These are phyloP conservation scores for Malthinus flaveolus DNA, from an alignment of 2,888 invertebrate genomes.

Conservation along the genomic window DNA sequence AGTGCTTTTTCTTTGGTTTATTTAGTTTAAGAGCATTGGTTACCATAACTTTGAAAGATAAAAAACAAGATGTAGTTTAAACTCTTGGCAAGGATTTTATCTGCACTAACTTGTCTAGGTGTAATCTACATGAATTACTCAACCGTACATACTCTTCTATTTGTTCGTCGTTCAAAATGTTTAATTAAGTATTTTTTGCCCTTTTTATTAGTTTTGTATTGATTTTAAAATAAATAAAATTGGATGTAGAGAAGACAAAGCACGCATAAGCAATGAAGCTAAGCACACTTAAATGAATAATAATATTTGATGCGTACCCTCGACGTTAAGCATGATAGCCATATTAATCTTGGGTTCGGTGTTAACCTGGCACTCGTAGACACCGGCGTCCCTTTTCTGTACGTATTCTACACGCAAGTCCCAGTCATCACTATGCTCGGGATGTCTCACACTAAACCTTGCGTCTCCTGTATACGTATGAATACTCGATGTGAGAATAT, in stretches of 20 bases:
- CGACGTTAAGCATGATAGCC: slow-evolving; percentile 77
- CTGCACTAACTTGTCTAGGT: neutral
- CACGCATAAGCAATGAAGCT: neutral
- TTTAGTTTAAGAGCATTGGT: too few relatives aligned
- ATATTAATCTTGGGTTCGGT: slow-evolving; percentile 88
- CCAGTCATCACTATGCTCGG: slow-evolving; percentile 85
- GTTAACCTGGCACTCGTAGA: slow-evolving; percentile 89
- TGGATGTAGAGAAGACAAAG: neutral
- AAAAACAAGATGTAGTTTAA: neutral
- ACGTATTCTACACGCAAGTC: slow-evolving; percentile 82
- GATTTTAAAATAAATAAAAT: neutral
- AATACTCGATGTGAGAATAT: slow-evolving; percentile 82
- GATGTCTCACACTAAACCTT: slow-evolving; percentile 82
- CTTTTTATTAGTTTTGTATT: too few relatives aligned
- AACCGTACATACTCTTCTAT: neutral
- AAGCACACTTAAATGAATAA: slow-evolving; percentile 9
- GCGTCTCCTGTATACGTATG: slow-evolving; percentile 88
- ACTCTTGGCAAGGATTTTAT: slow-evolving; percentile 6
- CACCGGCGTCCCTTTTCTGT: slow-evolving; percentile 80
- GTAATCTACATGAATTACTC: slow-evolving; percentile 2
- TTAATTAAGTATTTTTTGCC: too few relatives aligned
- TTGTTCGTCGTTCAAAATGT: too few relatives aligned
- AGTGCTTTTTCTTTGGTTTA: too few relatives aligned
- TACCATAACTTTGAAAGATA: too few relatives aligned
- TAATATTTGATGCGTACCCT: slow-evolving; percentile 61